Evolutionary conservation across 2,888 invertebrate genomes (phyloP), one percentile per base, ranked within the genome.

Genomic region (Dasypogon diadema): DNA sequence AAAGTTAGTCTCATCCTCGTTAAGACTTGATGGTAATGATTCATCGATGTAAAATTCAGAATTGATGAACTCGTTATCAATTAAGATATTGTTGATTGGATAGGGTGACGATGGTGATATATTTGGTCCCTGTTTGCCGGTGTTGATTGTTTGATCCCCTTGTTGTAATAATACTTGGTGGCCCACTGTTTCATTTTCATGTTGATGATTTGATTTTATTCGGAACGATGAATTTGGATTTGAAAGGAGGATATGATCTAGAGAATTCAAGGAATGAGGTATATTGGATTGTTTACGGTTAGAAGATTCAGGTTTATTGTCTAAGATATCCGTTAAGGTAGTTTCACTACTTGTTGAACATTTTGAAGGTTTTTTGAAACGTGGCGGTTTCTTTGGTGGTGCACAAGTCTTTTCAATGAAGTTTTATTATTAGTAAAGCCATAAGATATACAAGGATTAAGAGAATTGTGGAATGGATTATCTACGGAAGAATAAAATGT

Each of bases 11-110:
- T 77, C 78, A 18, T 79, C 78, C 56, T 80, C 79, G 68, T 78
- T 92, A 87, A 93, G 90, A 85, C 94, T 94, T 83, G 94, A 93
- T 77, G 94, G 94, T 87, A 94, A 89, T 79, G 94, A 94, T 86
- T 95, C 95, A 84, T 95, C 95, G 86, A 95, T 93, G 89, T 93
- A 95, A 89, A 92, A 94, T 85, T 95, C 93, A 63, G 93, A 92
- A 83, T 90, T 91, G 82, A 91, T 89, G 87, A 94, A 94, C 87
- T 93, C 94, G 68, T 70, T 79, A 76, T 80, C 80, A 48, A 77
- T 78, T 58, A 77, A 21, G 58, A 75, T 60, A 58, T 78, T 78
- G 76, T 75, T 78, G 74, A 72, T 70, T 68, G 70, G 58, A 60
- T 56, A 48, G 30, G 75, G 70, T 34, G 70, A 75, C 18, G 58